Evolutionary conservation across 2,888 invertebrate genomes (phyloP), one percentile per base, ranked within the genome.

Genomic region (Tipula lateralis): DNA sequence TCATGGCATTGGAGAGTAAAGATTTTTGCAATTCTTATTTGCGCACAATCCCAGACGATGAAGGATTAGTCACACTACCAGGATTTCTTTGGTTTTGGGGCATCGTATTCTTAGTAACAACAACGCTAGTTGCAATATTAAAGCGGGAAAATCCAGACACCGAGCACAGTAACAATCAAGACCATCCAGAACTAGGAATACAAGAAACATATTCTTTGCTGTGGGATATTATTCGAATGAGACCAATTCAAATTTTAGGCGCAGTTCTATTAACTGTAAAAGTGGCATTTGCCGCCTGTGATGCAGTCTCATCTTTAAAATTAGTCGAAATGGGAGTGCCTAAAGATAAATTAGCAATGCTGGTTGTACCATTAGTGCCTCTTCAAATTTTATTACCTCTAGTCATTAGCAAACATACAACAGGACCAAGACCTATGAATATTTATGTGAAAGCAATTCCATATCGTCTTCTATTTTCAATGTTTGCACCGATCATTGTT

Each of bases 71-170:
- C 0, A 94, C 94, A 1, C 89, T 95, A 83, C 91, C 94, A 13
- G 96, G 96, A 87, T 99, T 99, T 90, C 92, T 99, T 16, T 94
- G 95, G 89, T 97, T 99, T 89, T 99, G 99, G 99, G 98, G 98
- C 4, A 93, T 96, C 90, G 92, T 96, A 1, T 99, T 99, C 89
- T 92, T 99, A 84, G 89, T 95, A 1, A 95, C 96, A 0, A 99
- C 99, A 0, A 97, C 97, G 0, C 88, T 99, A 1, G 95, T 99
- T 83, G 95, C 96, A 44, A 85, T 98, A 13, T 92, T 98, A n/a
- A 99, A 99, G 89, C 93, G 92, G 86, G 99, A 99, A 91, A 91
- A 92, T 86, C 91, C 92, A 88, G 36, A 84, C 2, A 84, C 66
- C 84, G 84, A 85, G 86, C 87, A 12, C 86, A 85, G 0, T 87